phyloP scores from a whole-genome alignment of 2,888 invertebrate species.

The Zhengitettix transpicula region DNA sequence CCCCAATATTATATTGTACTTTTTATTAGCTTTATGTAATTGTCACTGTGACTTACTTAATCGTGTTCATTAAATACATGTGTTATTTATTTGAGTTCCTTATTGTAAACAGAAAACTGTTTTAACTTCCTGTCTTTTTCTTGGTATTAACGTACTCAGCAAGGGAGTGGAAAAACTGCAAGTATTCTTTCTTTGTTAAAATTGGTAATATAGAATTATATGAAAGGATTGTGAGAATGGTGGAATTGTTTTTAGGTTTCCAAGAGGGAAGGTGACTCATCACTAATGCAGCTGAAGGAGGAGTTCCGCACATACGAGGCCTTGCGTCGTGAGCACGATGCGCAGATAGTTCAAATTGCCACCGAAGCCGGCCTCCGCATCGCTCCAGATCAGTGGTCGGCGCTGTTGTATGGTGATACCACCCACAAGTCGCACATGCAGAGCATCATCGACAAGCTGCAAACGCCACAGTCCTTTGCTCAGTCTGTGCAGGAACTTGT shows the following conservation, averaged over 20 bases:
- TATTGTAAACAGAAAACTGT: too few relatives aligned
- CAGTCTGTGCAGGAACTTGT: slow-evolving; percentile 77
- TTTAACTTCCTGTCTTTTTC: too few relatives aligned
- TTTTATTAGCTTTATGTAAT: too few relatives aligned
- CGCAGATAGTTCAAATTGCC: slow-evolving; percentile 96
- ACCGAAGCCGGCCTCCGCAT: slow-evolving; percentile 92
- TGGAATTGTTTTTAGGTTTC: slow-evolving; percentile 38
- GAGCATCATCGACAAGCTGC: slow-evolving; percentile 75
- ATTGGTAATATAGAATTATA: not conserved
- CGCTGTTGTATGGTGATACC: slow-evolving; percentile 87
- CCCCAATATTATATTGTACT: too few relatives aligned
- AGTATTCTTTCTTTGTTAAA: too few relatives aligned
- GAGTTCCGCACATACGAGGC: slow-evolving; percentile 92
- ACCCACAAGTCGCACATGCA: slow-evolving; percentile 97
- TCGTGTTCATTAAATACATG: too few relatives aligned
- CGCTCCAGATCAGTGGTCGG: slow-evolving; percentile 97
- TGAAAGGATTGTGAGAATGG: not conserved
- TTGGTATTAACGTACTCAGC: too few relatives aligned
- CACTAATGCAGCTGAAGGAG: slow-evolving; percentile 93
- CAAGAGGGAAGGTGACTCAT: slow-evolving; percentile 91
- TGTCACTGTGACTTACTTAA: too few relatives aligned
- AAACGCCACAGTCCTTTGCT: slow-evolving; percentile 84
- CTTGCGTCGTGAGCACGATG: slow-evolving; percentile 86
- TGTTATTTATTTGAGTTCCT: too few relatives aligned
- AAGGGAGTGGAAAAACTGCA: too few relatives aligned